A percentile compares a stretch with the other conserved stretches of the same genome.
phyloP scores from a whole-genome alignment of 2,797 vertebrate species.

The Mustela erminea region DNA sequence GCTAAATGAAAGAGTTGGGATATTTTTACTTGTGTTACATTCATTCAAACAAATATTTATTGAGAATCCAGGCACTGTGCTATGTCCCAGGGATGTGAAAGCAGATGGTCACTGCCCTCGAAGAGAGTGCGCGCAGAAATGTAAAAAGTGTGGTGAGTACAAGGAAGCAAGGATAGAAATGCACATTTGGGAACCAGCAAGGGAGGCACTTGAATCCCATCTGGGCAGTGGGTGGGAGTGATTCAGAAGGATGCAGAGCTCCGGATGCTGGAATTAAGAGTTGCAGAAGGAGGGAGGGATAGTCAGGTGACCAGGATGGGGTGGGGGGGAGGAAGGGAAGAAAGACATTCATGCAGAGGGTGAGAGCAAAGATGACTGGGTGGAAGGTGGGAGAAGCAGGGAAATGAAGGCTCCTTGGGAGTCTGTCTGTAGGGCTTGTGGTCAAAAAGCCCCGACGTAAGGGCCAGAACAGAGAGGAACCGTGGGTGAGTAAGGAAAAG shows the following conservation, averaged over 20 bases:
- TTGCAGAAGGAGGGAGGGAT: not conserved
- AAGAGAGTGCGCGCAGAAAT: not conserved
- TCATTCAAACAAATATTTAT: slow-evolving; percentile 5
- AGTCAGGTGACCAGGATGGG: not conserved
- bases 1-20: not conserved
- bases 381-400: not conserved
- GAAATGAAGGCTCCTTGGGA: not conserved
- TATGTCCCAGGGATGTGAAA: not conserved
- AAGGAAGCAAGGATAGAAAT: not conserved
- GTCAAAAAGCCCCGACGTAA: not conserved
- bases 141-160: not conserved
- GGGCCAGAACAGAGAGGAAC: not conserved
- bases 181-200: not conserved
- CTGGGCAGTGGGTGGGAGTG: not conserved
- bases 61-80: not conserved
- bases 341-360: not conserved
- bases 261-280: not conserved
- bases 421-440: not conserved
- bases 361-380: not conserved
- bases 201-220: not conserved
- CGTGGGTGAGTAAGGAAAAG: not conserved
- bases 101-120: not conserved
- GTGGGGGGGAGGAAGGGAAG: not conserved
- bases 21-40: not conserved
- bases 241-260: not conserved